These are phyloP conservation scores for Hippoglossus stenolepis DNA, from an alignment of 2,113 vertebrate species.

Conservation along the genomic window DNA sequence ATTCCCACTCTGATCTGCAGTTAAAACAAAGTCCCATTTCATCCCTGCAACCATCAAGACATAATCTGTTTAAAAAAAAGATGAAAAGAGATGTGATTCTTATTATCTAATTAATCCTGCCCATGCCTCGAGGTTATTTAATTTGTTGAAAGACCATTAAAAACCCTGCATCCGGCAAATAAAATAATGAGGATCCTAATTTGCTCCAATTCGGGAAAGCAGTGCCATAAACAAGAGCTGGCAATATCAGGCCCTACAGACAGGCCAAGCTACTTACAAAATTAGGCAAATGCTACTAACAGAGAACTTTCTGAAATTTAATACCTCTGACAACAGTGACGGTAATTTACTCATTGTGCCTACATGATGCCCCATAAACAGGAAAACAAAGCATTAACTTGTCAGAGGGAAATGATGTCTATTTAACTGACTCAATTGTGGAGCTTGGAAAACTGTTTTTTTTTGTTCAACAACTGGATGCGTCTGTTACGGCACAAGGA, in stretches of 20 bases:
- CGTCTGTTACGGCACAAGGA: constrained; percentile 56
- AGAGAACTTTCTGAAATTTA: constrained; percentile 73
- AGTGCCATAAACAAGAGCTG: constrained; percentile 77
- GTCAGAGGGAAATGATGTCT: constrained; percentile 75
- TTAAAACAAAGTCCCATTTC: constrained; percentile 80
- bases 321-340: constrained; percentile 74
- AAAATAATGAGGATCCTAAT: constrained; percentile 85
- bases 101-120: constrained; percentile 85
- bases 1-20: constrained; percentile 67
- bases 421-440: constrained; percentile 73
- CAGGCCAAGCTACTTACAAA: constrained; percentile 68
- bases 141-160: constrained; percentile 85
- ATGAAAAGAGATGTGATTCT: constrained; percentile 81
- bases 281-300: constrained; percentile 78
- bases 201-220: constrained; percentile 79
- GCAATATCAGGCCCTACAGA: constrained; percentile 72
- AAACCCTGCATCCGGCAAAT: constrained; percentile 80
- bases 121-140: constrained; percentile 82
- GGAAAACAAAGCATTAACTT: constrained; percentile 79
- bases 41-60: constrained; percentile 75
- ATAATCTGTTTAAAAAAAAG: constrained; percentile 70
- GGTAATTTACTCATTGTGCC: constrained; percentile 79
- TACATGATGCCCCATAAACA: constrained; percentile 77
- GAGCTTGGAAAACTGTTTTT: constrained; percentile 53
- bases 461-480: constrained; percentile 61